Base-by-base conservation (phyloP, 2,797 vertebrate genomes). In the Ctenopoma multispine region DNA sequence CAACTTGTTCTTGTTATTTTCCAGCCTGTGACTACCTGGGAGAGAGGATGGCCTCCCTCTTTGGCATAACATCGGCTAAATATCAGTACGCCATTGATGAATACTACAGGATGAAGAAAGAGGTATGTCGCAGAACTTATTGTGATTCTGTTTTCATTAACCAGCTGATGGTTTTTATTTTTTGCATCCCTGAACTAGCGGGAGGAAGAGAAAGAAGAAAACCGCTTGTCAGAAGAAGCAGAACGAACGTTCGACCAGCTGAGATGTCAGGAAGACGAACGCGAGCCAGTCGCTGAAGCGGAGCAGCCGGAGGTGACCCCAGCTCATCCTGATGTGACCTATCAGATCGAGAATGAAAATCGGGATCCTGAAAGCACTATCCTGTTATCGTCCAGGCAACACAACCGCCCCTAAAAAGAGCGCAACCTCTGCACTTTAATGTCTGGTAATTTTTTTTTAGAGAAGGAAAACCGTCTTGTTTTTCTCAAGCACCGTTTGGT, bases 31-130 rank as follows among this genome's bases (percentile, higher is more conserved):
- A 99, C 86, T 99, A 98, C 85, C 91, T 99, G 43, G 96, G 98
- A 49, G 98, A 99, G 87, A 97, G 96, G 89, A 96, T 99, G 92
- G 97, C 97, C 3, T 97, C 97, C 14, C 94, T 98, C 77, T 95
- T 99, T 67, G 97, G 98, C 12, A 97, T 99, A 86, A 99, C 96
- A 54, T 97, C 97, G 21, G 96, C 97, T 55, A 99, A 99, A 86
- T 99, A 99, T 87, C 97, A 99, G 1, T 99, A 99, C 65, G 97
- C 97, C 72, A 98, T 99, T 36, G 97, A 99, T 67, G 97, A 99
- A 79, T 98, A 98, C 90, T 96, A 98, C 95, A 94, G 96, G 87
- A 96, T 96, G 91, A 98, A 97, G 92, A 97, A 95, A 80, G 97
- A 99, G 96, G 97, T 99, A 65, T 36, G 94, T 24, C 38, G 2